phyloP scores from a whole-genome alignment of 2,888 invertebrate species.

The Parnassius glacialis region DNA sequence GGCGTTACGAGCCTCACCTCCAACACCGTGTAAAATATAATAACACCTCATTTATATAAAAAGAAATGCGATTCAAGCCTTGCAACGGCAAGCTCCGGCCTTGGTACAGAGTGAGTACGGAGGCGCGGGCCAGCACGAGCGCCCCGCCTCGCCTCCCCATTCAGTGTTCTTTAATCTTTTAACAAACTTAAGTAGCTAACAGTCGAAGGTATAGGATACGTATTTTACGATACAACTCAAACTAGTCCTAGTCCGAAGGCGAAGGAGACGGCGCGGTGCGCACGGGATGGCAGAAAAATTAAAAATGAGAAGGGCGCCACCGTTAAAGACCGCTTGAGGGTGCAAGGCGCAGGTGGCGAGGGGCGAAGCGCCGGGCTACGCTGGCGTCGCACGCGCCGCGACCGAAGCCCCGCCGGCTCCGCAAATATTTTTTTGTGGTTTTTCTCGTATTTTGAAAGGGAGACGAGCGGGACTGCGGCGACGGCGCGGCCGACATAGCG shows the following conservation, averaged over 20 bases:
- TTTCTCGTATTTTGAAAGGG: slow-evolving; percentile 64
- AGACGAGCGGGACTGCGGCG: slow-evolving; percentile 39
- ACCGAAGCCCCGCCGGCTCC: slow-evolving; percentile 35
- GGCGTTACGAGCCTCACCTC: slow-evolving; percentile 46
- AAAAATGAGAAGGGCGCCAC: slow-evolving; percentile 38
- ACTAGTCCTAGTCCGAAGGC: slow-evolving; percentile 29
- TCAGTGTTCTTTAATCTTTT: neutral
- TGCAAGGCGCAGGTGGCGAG: slow-evolving; percentile 32
- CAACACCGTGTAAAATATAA: slow-evolving; percentile 50
- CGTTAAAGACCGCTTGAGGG: slow-evolving; percentile 18
- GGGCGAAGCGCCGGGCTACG: slow-evolving; percentile 38
- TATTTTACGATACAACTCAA: slow-evolving; percentile 26
- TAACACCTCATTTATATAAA: slow-evolving; percentile 55
- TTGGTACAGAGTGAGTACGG: slow-evolving; percentile 30
- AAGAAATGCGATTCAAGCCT: slow-evolving; percentile 59
- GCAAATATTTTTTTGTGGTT: slow-evolving; percentile 61
- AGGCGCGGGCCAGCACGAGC: slow-evolving; percentile 35
- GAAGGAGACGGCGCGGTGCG: slow-evolving; percentile 34
- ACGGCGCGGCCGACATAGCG: slow-evolving; percentile 38
- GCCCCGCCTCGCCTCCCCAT: slow-evolving; percentile 27
- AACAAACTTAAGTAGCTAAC: slow-evolving; percentile 30
- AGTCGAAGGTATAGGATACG: slow-evolving; percentile 27
- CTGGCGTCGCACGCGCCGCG: slow-evolving; percentile 38
- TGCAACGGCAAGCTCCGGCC: slow-evolving; percentile 32
- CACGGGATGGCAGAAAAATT: slow-evolving; percentile 35